Percentiles rank a stretch among this genome's conserved stretches.
Evolutionary conservation across 2,113 vertebrate species (phyloP).

Genomic region (Hippotragus niger): DNA sequence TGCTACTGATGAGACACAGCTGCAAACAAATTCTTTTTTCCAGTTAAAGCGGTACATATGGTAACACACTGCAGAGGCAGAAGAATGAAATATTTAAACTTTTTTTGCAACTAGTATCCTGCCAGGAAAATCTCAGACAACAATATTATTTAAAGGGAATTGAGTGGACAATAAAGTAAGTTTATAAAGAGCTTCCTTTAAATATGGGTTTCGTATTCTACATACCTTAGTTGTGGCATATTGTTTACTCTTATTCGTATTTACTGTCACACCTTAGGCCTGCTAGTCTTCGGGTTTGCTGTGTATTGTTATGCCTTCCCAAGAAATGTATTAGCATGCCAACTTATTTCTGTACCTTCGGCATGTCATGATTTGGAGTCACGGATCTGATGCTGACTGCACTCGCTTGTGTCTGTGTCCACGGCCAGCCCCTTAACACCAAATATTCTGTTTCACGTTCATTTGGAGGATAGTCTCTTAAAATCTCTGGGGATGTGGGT

Average conservation of each 20-base stretch:
- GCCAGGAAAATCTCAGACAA: background rate
- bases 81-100: background rate
- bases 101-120: background rate
- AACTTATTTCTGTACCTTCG: background rate
- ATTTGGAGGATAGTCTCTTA: slow-evolving; percentile 6
- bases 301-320: background rate
- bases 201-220: background rate
- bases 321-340: background rate
- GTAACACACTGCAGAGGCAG: background rate
- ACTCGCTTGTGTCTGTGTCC: background rate
- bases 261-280: background rate
- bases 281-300: background rate
- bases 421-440: background rate
- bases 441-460: background rate
- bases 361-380: background rate
- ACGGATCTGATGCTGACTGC: background rate
- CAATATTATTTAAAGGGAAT: background rate
- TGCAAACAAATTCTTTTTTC: background rate
- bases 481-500: background rate
- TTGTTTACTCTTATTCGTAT: background rate
- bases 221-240: background rate
- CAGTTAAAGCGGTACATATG: background rate
- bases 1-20: background rate
- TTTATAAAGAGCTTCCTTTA: background rate
- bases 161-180: background rate